Evolutionary conservation across 2,113 vertebrate species (phyloP).

Genomic region (Murina feae): DNA sequence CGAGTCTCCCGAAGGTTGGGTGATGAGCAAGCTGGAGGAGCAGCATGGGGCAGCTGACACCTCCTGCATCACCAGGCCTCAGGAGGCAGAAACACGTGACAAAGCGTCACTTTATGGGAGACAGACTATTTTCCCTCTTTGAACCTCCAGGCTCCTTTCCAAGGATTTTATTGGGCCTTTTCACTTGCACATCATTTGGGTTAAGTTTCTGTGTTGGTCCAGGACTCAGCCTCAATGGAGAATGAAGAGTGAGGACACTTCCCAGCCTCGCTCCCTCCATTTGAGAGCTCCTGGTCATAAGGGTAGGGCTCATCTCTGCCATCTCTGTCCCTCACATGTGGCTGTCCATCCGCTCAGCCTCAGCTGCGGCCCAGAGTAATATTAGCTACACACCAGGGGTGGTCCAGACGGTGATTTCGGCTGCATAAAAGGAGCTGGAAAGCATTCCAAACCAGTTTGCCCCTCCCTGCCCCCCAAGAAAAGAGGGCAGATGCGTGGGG

Average conservation of each 20-base stretch:
- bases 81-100: background rate
- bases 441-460: background rate
- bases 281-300: background rate
- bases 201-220: background rate
- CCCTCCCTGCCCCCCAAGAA: background rate
- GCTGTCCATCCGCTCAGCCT: background rate
- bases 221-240: background rate
- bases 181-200: background rate
- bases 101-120: background rate
- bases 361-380: background rate
- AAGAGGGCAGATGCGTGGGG: background rate
- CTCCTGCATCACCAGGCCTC: background rate
- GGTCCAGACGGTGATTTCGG: too few species aligned
- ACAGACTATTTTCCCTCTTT: background rate
- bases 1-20: background rate
- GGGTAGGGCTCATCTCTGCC: background rate
- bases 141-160: background rate
- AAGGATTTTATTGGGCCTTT: slow-evolving; percentile 41
- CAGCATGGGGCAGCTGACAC: background rate
- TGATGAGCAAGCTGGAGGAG: background rate
- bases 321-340: background rate
- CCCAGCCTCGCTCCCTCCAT: background rate
- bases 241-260: background rate
- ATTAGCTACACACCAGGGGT: background rate
- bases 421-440: background rate